Evolutionary conservation across 2,888 invertebrate species (phyloP).

Genomic region (Lycaena phlaeas): DNA sequence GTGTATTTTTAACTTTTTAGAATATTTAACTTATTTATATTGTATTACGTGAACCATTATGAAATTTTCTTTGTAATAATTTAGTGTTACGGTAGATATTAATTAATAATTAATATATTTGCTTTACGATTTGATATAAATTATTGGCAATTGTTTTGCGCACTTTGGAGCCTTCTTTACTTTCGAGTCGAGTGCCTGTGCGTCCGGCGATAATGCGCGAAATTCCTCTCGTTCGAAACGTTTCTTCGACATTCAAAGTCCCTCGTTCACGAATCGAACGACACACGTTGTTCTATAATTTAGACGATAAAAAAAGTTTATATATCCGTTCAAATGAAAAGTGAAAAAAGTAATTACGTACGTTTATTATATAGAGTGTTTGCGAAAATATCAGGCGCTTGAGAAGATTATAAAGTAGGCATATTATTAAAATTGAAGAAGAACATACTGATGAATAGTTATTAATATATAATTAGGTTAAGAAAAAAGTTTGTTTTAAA

Average conservation of each 20-base stretch:
- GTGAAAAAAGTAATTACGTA: constrained; percentile 45
- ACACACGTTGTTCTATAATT: constrained; percentile 18
- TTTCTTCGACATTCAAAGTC: not conserved
- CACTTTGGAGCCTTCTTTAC: constrained; percentile 59
- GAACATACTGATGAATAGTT: constrained; percentile 70
- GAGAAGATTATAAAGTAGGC: constrained; percentile 71
- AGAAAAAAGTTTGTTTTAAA: constrained; percentile 70
- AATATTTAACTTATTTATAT: constrained; percentile 73
- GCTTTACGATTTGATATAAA: constrained; percentile 60
- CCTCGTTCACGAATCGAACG: constrained; percentile 36
- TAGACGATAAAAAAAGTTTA: constrained; percentile 51
- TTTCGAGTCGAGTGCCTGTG: constrained; percentile 59
- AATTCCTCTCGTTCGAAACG: constrained; percentile 1
- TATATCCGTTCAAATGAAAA: constrained; percentile 52
- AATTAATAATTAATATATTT: constrained; percentile 71
- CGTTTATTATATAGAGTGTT: constrained; percentile 53
- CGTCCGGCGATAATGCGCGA: constrained; percentile 37
- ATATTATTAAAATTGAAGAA: constrained; percentile 68
- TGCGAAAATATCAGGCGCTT: constrained; percentile 66
- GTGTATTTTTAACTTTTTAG: constrained; percentile 73
- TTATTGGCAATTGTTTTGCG: constrained; percentile 60
- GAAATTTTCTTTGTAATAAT: constrained; percentile 70
- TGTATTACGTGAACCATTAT: constrained; percentile 68
- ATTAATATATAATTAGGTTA: constrained; percentile 71
- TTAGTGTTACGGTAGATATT: constrained; percentile 67